Base-by-base conservation (phyloP, 2,113 vertebrate genomes). In the Poeciliopsis prolifica region DNA sequence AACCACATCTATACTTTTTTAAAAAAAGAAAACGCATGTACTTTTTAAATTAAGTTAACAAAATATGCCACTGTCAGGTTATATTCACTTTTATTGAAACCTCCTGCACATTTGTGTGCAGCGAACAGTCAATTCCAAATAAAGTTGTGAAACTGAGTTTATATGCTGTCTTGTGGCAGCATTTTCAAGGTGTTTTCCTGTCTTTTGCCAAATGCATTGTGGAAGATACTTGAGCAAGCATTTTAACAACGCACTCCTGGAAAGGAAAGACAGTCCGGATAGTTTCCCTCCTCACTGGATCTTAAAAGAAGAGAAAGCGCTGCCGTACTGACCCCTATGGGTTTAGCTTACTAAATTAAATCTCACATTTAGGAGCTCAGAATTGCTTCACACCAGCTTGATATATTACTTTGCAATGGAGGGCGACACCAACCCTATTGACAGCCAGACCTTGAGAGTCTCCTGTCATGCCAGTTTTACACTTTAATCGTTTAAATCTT, bases 51-150 rank as follows among this genome's bases (percentile, higher is more conserved):
- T 54, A 37, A 26, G 37, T 29, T 66, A 60, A 72, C 33, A 44
- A 75, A 80, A 28, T 40, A 30, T 35, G 1, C 9, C 35, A 35
- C 35, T 35, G 35, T 35, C 35, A 35, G 35, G 35, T 35, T 35
- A 35, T 72, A 62, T 40, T 37, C 37, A 31, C 44, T 77, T 51
- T 29, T 79, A 68, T 31, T 61, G 54, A 44, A 72, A 31, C 60
- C 19, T 70, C 71, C 77, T 66, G 44, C 44, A 17, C 74, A 63
- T 60, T 31, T 62, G 74, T 69, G 67, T 66, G 35, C 28, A 66
- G 40, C 61, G 69, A 44, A 28, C 3, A 40, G 61, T n/a, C 61
- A 62, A 67, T 35, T 58, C 30, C 72, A 68, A 63, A 62, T 64
- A 8, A 40, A 77, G 58, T 35, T 61, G 64, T 40, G 35, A 72